phyloP scores from a whole-genome alignment of 1,140 invertebrate genomes.

The Geopemphigus sp. region DNA sequence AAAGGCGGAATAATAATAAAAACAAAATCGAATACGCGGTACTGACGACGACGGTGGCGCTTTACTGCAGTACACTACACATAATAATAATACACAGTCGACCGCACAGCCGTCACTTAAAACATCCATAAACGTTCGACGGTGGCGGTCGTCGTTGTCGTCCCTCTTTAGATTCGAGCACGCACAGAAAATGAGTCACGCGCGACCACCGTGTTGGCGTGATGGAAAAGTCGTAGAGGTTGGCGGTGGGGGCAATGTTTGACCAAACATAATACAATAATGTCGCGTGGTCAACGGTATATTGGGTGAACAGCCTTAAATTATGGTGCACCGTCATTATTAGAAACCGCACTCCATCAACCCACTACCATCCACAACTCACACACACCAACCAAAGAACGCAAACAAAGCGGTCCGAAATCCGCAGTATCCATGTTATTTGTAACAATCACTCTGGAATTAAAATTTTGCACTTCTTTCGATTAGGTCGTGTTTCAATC shows the following conservation, averaged over 20 bases:
- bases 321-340: background rate
- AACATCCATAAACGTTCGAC: background rate
- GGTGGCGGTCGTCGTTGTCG: background rate
- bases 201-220: no score
- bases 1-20: background rate
- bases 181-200: no score
- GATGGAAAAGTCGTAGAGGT: background rate
- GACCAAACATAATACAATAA: background rate
- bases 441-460: no score
- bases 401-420: no score
- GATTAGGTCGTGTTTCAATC: no score
- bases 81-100: background rate
- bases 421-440: no score
- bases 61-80: background rate
- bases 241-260: background rate
- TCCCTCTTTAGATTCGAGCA: background rate
- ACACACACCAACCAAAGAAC: no score
- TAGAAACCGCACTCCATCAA: background rate
- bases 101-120: slow-evolving; percentile 43
- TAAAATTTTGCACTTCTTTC: no score
- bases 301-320: slow-evolving; percentile 2
- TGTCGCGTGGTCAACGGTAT: background rate
- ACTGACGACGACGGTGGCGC: background rate
- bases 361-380: no score
- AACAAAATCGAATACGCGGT: slow-evolving; percentile 16